Base-by-base conservation (phyloP, 1,140 invertebrate genomes). In the Parasteatoda tepidariorum region DNA sequence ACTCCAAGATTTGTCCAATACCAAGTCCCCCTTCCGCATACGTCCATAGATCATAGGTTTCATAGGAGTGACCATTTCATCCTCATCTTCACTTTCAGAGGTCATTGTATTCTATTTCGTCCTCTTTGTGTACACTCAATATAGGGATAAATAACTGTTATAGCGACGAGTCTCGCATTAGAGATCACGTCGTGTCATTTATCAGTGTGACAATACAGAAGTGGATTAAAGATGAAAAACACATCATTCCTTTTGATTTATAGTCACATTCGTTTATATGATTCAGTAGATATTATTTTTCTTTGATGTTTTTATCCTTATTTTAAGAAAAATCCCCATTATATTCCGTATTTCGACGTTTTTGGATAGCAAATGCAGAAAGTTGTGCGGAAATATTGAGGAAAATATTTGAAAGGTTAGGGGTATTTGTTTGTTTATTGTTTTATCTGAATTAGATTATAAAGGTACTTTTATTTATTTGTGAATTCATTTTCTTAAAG, bases 121-220 rank as follows among this genome's bases (percentile, higher is more conserved):
- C 30, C 57, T 38, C 34, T 28, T 34, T 26, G 15, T 70, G 68
- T 71, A 28, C 57, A 30, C 48, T 31, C 68, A 54, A 24, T 41
- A 13, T 26, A 18, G 18, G 57, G 26, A 55, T 75, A 75, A 75
- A 75, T 75, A 62, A 75, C 73, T 75, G 73, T 75, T 75, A 75
- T 75, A 34, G 73, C 31, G n/a, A n/a, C 5, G 33, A 22, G 22
- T 34, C 13, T 31, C 13, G 13, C 31, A 31, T 66, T 66, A 34
- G 15, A 66, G 15, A 11, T 31, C 30, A 22, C 9, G 13, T 15
- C 24, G 18, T 15, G 4, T 57, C 59, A 75, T 75, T 62, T 57
- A 62, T 75, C 73, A 75, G 73, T 4, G n/a, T 57, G 33, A 41
- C 55, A 61, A 73, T 73, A 38, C 30, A 54, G 70, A 57, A 28